Evolutionary conservation across 2,888 invertebrate species (phyloP), one percentile per base, ranked within the genome.

Genomic region (Macaria liturata): DNA sequence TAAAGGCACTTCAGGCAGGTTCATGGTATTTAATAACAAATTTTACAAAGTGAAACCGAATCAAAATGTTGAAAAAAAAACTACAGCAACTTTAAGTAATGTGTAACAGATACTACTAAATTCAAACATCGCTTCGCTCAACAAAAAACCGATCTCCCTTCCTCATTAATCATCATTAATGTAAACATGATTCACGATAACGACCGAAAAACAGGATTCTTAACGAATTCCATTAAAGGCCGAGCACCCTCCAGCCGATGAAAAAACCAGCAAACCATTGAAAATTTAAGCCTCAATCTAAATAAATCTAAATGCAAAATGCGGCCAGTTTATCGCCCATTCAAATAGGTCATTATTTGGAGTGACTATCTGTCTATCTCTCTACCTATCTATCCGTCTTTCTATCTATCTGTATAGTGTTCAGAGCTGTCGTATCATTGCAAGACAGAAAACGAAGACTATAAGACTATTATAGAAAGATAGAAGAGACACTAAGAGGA

Each of bases 291-390:
- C 53, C 55, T 32, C 52, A 45, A 54, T 62, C 53, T 53, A 59
- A 57, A 62, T 59, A 48, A 61, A 64, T 64, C 57, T 64, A 61
- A 67, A 67, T 65, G 64, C 59, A 59, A 67, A 65, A 34, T 31
- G 52, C 48, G 61, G 56, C 49, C 58, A 45, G 50, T 67, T 65
- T 67, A 65, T 64, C 62, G 56, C 46, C 40, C 48, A 55, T 53
- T 65, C 57, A 59, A 65, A 60, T 60, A 66, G 64, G 62, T 62
- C 68, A 67, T 68, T 60, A 63, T 56, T 45, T 50, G 48, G 47
- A 67, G 64, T 62, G 65, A 59, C 65, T 65, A 58, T 7, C 34
- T 37, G 3, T 7, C 34, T 37, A 37, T 37, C 34, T 34, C 5
- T 42, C 42, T 40, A 8, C 8, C 34, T 34, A 42, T 5, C 42